Conservation (phyloP, 2,888 invertebrate genomes). For the Apamea crenata region DNA sequence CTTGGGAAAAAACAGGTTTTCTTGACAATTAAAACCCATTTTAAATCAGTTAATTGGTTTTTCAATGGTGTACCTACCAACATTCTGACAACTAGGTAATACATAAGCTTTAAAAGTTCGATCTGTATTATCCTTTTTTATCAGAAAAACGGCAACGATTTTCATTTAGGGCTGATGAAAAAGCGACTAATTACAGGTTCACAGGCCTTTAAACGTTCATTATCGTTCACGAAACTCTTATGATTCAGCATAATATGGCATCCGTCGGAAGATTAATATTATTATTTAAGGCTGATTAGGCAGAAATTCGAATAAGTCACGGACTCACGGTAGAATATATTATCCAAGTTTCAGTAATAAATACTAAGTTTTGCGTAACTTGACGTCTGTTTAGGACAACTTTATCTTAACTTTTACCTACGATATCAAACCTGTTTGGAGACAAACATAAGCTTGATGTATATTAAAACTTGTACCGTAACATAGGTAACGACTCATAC, state of each 20-base stretch:
- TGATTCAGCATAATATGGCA: not conserved
- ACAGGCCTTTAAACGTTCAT: not conserved
- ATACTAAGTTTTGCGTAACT: slow-evolving; percentile 35
- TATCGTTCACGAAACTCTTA: not conserved
- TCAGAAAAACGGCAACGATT: not conserved
- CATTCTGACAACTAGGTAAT: not conserved
- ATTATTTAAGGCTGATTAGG: slow-evolving; percentile 9
- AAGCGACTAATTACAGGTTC: not conserved
- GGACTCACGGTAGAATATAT: slow-evolving; percentile 27
- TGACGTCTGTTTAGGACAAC: slow-evolving; percentile 16
- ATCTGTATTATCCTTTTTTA: not conserved
- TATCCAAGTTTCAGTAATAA: slow-evolving; percentile 50
- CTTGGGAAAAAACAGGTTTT: too few species aligned
- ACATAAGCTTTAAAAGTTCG: not conserved
- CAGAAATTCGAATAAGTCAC: slow-evolving; percentile 5
- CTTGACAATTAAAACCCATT: not conserved
- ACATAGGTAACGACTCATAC: slow-evolving; percentile 4
- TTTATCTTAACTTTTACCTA: slow-evolving; percentile 28
- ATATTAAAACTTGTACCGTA: slow-evolving; percentile 17
- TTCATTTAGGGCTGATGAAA: not conserved
- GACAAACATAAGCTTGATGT: slow-evolving; percentile 13
- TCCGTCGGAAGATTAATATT: not conserved
- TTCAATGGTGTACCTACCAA: not conserved
- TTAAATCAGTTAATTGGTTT: not conserved
- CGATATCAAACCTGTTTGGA: slow-evolving; percentile 22